A percentile compares a stretch with the other conserved stretches of the same genome.
These are phyloP conservation scores for Stylophora pistillata DNA, from an alignment of 64 coral and sea anemone species.

Conservation along the genomic window DNA sequence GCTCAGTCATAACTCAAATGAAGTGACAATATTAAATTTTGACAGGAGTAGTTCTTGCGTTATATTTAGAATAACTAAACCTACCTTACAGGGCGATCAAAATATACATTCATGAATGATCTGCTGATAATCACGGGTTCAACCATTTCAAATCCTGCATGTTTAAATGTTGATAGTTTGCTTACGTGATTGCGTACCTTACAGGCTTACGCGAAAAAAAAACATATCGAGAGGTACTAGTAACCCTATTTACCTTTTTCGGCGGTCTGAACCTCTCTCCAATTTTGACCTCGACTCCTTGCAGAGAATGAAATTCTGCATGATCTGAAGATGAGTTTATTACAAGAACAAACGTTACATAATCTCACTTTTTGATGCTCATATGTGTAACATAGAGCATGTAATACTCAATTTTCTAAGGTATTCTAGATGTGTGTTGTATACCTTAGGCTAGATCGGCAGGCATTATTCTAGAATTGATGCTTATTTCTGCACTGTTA, in stretches of 20 bases:
- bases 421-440: not conserved
- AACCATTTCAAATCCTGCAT: too few relatives aligned
- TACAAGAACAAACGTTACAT: not conserved
- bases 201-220: not conserved
- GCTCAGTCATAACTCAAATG: too few relatives aligned
- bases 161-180: too few relatives aligned
- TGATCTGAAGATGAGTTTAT: slow-evolving; percentile 67
- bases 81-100: too few relatives aligned
- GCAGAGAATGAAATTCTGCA: slow-evolving; percentile 75
- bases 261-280: slow-evolving; percentile 80
- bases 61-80: too few relatives aligned
- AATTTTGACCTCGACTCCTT: slow-evolving; percentile 88
- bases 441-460: not conserved
- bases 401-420: not conserved
- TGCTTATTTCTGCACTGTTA: too few relatives aligned
- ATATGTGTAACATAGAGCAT: too few relatives aligned
- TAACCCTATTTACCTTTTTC: slow-evolving; percentile 61
- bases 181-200: too few relatives aligned
- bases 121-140: too few relatives aligned
- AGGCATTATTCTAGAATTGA: not conserved
- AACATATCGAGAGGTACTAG: not conserved
- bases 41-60: too few relatives aligned
- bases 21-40: too few relatives aligned
- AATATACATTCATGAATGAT: too few relatives aligned
- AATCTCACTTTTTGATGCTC: not conserved